Evolutionary conservation across 53 echinoderm and acorn worm genomes (phyloP).

Genomic region (Stichopus horrens): DNA sequence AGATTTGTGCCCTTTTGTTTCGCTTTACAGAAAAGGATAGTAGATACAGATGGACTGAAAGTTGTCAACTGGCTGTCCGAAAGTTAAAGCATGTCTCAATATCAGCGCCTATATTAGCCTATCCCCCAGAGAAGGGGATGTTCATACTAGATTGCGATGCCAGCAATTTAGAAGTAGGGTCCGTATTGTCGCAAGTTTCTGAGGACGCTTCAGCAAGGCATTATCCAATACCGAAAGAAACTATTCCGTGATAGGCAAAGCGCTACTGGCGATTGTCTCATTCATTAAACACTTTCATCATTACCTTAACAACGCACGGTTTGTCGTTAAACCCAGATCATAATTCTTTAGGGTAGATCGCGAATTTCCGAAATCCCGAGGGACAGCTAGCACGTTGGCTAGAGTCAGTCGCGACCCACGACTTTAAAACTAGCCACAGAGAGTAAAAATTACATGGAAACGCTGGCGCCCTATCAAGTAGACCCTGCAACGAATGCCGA

Average conservation of each 20-base stretch:
- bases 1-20: conserved; percentile 33
- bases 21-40: background rate
- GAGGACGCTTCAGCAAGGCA: conserved; percentile 32
- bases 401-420: conserved; percentile 21
- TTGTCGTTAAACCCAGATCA: conserved; percentile 38
- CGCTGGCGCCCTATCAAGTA: conserved; percentile 35
- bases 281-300: conserved; percentile 38
- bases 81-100: conserved; percentile 31
- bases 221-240: conserved; percentile 43
- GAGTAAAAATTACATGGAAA: conserved; percentile 19
- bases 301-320: conserved; percentile 31
- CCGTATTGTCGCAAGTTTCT: conserved; percentile 41
- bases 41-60: conserved; percentile 19
- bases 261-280: conserved; percentile 48
- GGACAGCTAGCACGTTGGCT: conserved; percentile 52
- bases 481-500: conserved; percentile 21
- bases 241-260: conserved; percentile 54
- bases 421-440: conserved; percentile 19
- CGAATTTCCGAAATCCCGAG: conserved; percentile 30
- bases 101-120: conserved; percentile 45
- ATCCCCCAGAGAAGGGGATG: conserved; percentile 4
- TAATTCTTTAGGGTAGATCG: conserved; percentile 24
- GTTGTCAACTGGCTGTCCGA: conserved; percentile 41
- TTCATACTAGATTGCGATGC: conserved; percentile 60
- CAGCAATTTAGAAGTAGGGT: conserved; percentile 8